Evolutionary conservation across 2,113 vertebrate genomes (phyloP), one percentile per base, ranked within the genome.

Genomic region (Hiodon alosoides): DNA sequence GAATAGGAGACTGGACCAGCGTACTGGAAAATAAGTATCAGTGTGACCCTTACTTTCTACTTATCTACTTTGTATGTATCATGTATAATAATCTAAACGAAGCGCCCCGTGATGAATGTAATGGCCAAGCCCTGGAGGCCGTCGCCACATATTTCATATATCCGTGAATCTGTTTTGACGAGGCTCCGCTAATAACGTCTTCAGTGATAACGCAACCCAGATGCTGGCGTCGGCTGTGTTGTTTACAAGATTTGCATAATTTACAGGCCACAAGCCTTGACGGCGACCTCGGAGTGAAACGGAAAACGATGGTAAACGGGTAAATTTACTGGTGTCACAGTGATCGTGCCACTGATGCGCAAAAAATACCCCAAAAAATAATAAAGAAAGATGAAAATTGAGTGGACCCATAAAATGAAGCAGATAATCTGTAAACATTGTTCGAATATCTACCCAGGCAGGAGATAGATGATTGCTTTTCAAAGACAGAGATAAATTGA

Each of bases 291-390:
- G 10, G 13, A 72, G n/a, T 69, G 52, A 65, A 69, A 64, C 50
- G 70, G 62, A 65, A 64, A 64, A 31, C n/a, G 2, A 67, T 48
- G 46, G 48, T 80, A 74, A 79, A 79, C 76, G 31, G 78, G 71
- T 50, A 10, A 73, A 6, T 13, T 67, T 66, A 66, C 73, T 78
- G 75, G 65, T 62, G 61, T 78, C 67, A 64, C 81, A 61, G 64
- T 16, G 77, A 72, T 80, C 71, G 65, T 50, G 62, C 47, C 64
- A 46, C 71, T 61, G 73, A 81, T 85, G 76, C 79, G 80, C 70
- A 54, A 60, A 74, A 66, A n/a, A 58, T 48, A 68, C 67, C n/a
- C 52, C 72, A 78, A 77, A 53, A 62, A 64, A 7, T 31, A 70
- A 67, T 17, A 53, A 65, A 65, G 47, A 51, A 50, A 67, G 73